A percentile compares a stretch with the other conserved stretches of the same genome.
Evolutionary conservation across 1,140 invertebrate species (phyloP).

Genomic region (Heterodera carotae): DNA sequence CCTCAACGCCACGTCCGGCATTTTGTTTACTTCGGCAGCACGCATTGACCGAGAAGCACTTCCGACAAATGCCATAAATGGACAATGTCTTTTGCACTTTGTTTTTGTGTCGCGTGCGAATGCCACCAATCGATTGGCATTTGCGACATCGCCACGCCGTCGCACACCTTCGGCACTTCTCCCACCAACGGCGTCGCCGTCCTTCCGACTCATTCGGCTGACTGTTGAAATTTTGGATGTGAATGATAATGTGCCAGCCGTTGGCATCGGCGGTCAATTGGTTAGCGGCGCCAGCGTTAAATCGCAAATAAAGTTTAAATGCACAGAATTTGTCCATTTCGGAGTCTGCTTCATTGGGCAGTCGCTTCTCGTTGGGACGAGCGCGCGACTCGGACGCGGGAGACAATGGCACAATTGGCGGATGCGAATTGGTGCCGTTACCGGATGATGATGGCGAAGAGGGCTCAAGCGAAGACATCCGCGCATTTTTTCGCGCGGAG

Average conservation of each 20-base stretch:
- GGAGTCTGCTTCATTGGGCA: constrained; percentile 6
- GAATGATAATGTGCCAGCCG: constrained; percentile 13
- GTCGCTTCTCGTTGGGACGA: background rate
- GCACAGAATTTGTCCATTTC: background rate
- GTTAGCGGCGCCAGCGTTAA: background rate
- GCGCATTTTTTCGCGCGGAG: background rate
- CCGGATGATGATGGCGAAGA: too few relatives aligned
- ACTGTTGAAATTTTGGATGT: constrained; percentile 6
- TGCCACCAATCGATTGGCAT: background rate
- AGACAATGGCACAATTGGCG: constrained; percentile 17
- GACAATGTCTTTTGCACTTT: background rate
- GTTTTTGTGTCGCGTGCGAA: background rate
- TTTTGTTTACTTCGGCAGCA: background rate
- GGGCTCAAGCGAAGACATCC: background rate
- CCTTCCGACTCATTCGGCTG: background rate
- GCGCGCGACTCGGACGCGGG: constrained; percentile 11
- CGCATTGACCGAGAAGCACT: background rate
- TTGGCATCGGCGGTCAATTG: background rate
- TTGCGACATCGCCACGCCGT: background rate
- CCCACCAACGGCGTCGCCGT: too few relatives aligned
- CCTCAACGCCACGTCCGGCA: background rate
- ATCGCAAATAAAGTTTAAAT: background rate
- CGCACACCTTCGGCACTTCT: too few relatives aligned
- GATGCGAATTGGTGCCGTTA: background rate
- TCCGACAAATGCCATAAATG: background rate